phyloP scores from a whole-genome alignment of 2,113 vertebrate genomes.

The Pyxicephalus adspersus region DNA sequence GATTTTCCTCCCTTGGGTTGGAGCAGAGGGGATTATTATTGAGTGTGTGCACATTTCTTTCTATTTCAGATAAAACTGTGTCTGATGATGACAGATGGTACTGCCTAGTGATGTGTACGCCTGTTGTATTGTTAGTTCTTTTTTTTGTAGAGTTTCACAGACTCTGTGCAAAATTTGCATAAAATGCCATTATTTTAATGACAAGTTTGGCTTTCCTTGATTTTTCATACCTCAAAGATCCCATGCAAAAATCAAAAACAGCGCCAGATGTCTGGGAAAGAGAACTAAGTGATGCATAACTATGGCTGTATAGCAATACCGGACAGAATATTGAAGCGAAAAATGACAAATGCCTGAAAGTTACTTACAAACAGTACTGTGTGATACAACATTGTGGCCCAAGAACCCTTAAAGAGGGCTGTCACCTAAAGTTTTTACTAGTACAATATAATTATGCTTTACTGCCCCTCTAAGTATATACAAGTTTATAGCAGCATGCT shows the following conservation, averaged over 20 bases:
- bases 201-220: slow-evolving; percentile 3
- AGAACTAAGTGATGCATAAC: neutral
- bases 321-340: neutral
- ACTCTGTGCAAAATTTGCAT: slow-evolving; percentile 8
- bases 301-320: neutral
- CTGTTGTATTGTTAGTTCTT: slow-evolving; percentile 10
- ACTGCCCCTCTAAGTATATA: too few species aligned
- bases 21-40: neutral
- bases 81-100: slow-evolving; percentile 34
- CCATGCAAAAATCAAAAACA: slow-evolving; percentile 1
- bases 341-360: too few species aligned
- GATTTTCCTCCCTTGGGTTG: slow-evolving; percentile 6
- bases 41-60: neutral
- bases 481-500: too few species aligned
- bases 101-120: slow-evolving; percentile 2
- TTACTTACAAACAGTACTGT: too few species aligned
- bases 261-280: neutral
- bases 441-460: too few species aligned
- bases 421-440: too few species aligned
- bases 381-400: too few species aligned
- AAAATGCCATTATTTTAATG: slow-evolving; percentile 36
- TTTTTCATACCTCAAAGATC: slow-evolving; percentile 18
- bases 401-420: too few species aligned
- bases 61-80: neutral
- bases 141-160: neutral